Percentiles rank a stretch among this genome's conserved stretches.
These are phyloP conservation scores for Syngnathus rostellatus DNA, from an alignment of 2,797 vertebrate species.

Conservation along the genomic window DNA sequence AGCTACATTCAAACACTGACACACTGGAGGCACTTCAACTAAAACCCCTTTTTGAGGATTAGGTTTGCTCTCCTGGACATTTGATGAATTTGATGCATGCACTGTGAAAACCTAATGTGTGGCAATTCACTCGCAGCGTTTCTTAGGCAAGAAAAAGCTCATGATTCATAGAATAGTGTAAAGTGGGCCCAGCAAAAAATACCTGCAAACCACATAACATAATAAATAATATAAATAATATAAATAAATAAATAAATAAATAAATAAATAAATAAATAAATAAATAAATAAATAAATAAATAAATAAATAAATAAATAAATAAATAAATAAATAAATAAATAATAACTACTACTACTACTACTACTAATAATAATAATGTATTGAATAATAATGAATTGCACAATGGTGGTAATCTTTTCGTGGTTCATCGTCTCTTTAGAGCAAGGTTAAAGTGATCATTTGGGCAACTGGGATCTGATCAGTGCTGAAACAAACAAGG, in stretches of 20 bases:
- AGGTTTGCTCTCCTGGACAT: conserved; percentile 25
- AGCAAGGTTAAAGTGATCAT: neutral
- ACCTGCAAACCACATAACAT: neutral
- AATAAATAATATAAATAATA: no score
- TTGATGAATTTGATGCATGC: conserved; percentile 24
- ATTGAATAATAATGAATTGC: neutral
- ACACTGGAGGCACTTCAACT: conserved; percentile 23
- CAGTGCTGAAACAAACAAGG: neutral
- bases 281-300: no score
- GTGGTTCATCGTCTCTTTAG: neutral
- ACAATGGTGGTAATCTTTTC: neutral
- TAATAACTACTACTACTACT: no score
- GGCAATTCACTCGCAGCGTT: conserved; percentile 19
- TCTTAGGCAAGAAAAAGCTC: conserved; percentile 3
- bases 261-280: no score
- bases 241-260: no score
- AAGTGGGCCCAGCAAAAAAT: neutral
- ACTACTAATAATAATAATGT: neutral
- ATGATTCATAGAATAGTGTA: conserved; percentile 10
- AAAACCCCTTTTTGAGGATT: conserved; percentile 27
- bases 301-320: no score
- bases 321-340: no score
- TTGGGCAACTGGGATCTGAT: neutral
- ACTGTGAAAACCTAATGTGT: conserved; percentile 14
- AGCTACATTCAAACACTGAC: conserved; percentile 37